Percentiles rank a stretch among this genome's conserved stretches.
These are phyloP conservation scores for Lasioglossum marginatum DNA, from an alignment of 2,888 invertebrate genomes.

Conservation along the genomic window DNA sequence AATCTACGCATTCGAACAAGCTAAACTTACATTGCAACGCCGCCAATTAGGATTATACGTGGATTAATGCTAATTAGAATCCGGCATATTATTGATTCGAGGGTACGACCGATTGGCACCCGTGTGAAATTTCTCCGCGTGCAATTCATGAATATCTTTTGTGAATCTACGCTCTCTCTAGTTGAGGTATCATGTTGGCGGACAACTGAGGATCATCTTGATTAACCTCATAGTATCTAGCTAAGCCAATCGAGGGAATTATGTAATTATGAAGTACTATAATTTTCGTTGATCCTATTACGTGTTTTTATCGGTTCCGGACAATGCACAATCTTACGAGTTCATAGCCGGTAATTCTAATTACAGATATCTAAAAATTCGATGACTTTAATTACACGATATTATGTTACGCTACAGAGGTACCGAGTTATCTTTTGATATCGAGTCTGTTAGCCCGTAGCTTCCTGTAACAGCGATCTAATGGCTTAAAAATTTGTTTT, in stretches of 20 bases:
- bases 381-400: neutral
- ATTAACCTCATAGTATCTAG: constrained; percentile 25
- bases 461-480: neutral
- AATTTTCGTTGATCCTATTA: constrained; percentile 26
- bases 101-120: neutral
- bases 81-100: neutral
- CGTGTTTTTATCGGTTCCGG: neutral
- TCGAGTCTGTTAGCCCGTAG: neutral
- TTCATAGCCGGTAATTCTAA: constrained; percentile 11
- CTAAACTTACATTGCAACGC: neutral
- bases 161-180: constrained; percentile 9
- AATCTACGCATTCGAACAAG: neutral
- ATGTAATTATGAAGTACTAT: constrained; percentile 19
- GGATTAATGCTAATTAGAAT: neutral
- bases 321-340: neutral
- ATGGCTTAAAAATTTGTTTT: neutral
- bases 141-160: neutral
- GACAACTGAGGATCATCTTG: constrained; percentile 49
- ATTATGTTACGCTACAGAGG: neutral
- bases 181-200: constrained; percentile 9
- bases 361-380: neutral
- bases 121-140: constrained; percentile 12
- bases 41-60: neutral
- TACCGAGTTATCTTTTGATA: neutral
- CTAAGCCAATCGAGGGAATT: constrained; percentile 20